These are phyloP conservation scores for Microcebus griseorufus DNA, from an alignment of 2,113 vertebrate genomes.

Conservation along the genomic window DNA sequence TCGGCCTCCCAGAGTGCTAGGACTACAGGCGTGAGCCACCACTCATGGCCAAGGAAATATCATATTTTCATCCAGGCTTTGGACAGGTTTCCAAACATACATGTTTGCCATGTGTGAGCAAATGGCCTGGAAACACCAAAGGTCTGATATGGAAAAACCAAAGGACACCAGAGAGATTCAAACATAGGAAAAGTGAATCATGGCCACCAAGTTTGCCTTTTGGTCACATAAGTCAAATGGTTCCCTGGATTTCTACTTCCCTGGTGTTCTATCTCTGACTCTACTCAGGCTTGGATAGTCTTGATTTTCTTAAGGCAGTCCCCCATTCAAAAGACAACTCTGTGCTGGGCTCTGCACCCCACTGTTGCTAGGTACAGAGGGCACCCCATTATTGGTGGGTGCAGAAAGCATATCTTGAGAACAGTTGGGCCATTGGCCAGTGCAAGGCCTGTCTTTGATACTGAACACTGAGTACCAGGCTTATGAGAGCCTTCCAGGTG, in stretches of 20 bases:
- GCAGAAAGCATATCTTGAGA: not conserved
- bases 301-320: not conserved
- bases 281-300: not conserved
- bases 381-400: not conserved
- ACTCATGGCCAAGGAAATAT: not conserved
- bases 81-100: not conserved
- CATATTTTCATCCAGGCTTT: not conserved
- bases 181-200: not conserved
- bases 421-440: not conserved
- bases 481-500: not conserved
- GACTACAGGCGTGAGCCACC: too few species aligned
- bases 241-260: not conserved
- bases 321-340: not conserved
- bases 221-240: not conserved
- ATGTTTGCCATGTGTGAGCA: not conserved
- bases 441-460: not conserved
- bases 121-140: not conserved
- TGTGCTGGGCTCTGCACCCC: not conserved
- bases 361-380: not conserved
- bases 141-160: not conserved
- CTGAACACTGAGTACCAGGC: not conserved
- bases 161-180: not conserved
- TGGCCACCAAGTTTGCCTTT: not conserved
- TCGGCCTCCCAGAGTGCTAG: too few species aligned
- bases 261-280: not conserved